Base-by-base conservation (phyloP, 92 coral and sea anemone species). In the Plumapathes pennacea region DNA sequence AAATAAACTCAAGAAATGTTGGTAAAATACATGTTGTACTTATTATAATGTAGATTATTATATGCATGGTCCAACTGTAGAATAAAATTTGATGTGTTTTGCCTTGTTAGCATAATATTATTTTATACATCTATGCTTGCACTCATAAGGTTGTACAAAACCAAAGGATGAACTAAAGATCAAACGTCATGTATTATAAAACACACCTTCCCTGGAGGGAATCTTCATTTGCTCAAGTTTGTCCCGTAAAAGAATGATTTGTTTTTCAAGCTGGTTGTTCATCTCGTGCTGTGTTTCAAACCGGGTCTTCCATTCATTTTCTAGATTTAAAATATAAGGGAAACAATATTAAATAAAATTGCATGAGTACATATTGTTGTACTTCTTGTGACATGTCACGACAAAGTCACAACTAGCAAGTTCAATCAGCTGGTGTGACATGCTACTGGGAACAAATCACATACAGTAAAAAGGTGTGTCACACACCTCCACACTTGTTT, bases 271-370 rank as follows among this genome's bases (percentile, higher is more conserved):
- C 60, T 92, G 98, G 34, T 62, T 72, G 68, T 92, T 92, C 88
- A 92, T 92, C 46, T 92, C 94, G 19, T 92, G 89, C 50, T 92
- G 98, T 8, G 98, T 88, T 46, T 92, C 89, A 56, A 71, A 92
- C 25, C 98, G 77, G 22, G 98, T 88, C 67, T 92, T 92, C 98
- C 98, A 92, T 60, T 92, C 98, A 62, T 92, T 92, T 44, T 82
- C 98, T 92, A 24, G n/a, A 47, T 23, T 9, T 4, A 46, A 38
- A 51, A 27, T n/a, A n/a, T n/a, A n/a, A 25, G 19, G 21, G 36
- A 27, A 17, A 2, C 18, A 9, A 10, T 32, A 4, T 17, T 14
- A 21, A 12, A 13, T n/a, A n/a, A n/a, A n/a, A n/a, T n/a, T n/a
- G n/a, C n/a, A n/a, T n/a, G n/a, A n/a, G n/a, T 27, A 31, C 18